Percentiles rank a stretch among this genome's conserved stretches.
These are phyloP conservation scores for Diceros bicornis DNA, from an alignment of 2,797 vertebrate species.

Conservation along the genomic window DNA sequence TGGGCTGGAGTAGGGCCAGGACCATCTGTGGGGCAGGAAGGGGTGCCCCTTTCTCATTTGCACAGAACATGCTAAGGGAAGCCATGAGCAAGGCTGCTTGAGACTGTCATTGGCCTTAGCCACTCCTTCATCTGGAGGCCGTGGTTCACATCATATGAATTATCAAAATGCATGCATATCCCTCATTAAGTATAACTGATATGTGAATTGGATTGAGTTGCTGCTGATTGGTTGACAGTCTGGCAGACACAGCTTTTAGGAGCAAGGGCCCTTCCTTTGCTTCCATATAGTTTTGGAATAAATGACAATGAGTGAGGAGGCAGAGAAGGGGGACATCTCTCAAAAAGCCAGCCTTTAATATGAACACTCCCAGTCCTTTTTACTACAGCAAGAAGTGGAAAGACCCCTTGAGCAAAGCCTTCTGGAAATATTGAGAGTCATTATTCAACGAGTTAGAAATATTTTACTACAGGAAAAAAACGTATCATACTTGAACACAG, in stretches of 20 bases:
- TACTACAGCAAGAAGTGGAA: not conserved
- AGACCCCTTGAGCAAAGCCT: constrained; percentile 6
- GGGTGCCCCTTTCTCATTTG: not conserved
- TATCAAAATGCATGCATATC: not conserved
- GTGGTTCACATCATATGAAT: not conserved
- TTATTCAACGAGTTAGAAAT: constrained; percentile 39
- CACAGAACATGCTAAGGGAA: not conserved
- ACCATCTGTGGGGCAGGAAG: not conserved
- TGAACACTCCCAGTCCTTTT: not conserved
- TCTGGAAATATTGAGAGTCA: constrained; percentile 39
- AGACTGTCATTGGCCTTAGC: not conserved
- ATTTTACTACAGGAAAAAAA: constrained; percentile 50
- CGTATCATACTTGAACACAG: constrained; percentile 21
- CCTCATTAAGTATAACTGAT: not conserved
- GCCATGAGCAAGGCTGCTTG: not conserved
- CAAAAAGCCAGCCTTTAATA: not conserved
- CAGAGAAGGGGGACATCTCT: not conserved
- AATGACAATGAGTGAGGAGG: not conserved
- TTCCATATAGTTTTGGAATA: not conserved
- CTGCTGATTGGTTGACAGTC: not conserved
- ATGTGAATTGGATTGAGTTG: not conserved
- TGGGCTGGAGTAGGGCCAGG: not conserved
- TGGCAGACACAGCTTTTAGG: not conserved
- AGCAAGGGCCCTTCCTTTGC: not conserved
- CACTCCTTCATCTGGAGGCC: not conserved